These are phyloP conservation scores for Lepilemur ruficaudatus DNA, from an alignment of 2,797 vertebrate genomes.

Conservation along the genomic window DNA sequence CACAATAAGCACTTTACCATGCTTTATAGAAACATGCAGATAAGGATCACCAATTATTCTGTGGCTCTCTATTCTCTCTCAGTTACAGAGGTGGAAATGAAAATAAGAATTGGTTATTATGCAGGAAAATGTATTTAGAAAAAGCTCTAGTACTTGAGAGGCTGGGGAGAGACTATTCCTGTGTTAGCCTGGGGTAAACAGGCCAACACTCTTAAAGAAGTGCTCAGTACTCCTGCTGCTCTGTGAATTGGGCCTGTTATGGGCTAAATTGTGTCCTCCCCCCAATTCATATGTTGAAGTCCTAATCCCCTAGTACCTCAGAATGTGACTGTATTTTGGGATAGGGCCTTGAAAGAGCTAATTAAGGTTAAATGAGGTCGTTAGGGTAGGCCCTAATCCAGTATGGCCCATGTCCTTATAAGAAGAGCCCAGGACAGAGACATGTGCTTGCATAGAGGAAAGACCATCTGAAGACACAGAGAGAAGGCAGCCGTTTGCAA, in stretches of 20 bases:
- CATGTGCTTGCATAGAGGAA: not conserved
- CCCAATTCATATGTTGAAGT: not conserved
- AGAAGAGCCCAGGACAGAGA: not conserved
- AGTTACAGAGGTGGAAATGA: not conserved
- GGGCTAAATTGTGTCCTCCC: not conserved
- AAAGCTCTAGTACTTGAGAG: not conserved
- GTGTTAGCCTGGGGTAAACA: not conserved
- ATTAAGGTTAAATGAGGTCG: not conserved
- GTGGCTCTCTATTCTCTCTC: slow-evolving; percentile 39
- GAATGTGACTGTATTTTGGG: not conserved
- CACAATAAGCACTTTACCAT: slow-evolving; percentile 72
- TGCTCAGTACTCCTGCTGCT: not conserved
- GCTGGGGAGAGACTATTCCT: not conserved
- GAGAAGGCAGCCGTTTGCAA: not conserved
- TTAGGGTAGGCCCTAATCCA: not conserved
- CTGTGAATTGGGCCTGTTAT: not conserved
- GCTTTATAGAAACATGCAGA: slow-evolving; percentile 72
- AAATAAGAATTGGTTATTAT: not conserved
- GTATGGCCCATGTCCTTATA: not conserved
- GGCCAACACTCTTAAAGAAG: not conserved
- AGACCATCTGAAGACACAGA: not conserved
- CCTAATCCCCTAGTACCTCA: not conserved
- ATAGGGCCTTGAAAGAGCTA: not conserved
- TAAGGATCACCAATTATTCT: slow-evolving; percentile 73
- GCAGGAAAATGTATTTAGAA: not conserved